Conservation (phyloP, 2,888 invertebrate genomes). For the Leptinotarsa haldemani region DNA sequence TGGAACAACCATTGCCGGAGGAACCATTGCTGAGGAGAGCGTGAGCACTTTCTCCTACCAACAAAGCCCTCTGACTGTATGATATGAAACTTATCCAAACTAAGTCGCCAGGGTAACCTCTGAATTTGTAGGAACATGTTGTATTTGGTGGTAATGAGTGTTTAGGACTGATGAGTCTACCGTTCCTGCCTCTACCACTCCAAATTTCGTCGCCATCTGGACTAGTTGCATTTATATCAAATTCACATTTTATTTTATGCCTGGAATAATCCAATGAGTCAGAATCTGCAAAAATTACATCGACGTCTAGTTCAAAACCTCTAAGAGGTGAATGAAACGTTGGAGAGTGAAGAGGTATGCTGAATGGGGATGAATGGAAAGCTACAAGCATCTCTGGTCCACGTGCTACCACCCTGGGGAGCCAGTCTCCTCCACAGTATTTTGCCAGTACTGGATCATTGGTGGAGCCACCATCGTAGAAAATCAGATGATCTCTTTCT, state of each 20-base stretch:
- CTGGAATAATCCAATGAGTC: constrained; percentile 86
- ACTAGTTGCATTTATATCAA: constrained; percentile 81
- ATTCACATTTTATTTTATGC: constrained; percentile 73
- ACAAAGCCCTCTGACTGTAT: constrained; percentile 82
- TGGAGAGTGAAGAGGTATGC: constrained; percentile 79
- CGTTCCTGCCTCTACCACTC: constrained; percentile 76
- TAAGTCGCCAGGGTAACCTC: constrained; percentile 81
- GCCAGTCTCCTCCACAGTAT: constrained; percentile 89
- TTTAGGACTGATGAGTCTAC: constrained; percentile 80
- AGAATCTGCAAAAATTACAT: constrained; percentile 88
- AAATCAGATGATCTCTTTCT: constrained; percentile 84
- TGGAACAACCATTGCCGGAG: constrained; percentile 71
- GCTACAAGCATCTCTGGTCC: constrained; percentile 89
- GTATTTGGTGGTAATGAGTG: constrained; percentile 89
- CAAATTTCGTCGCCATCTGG: constrained; percentile 71
- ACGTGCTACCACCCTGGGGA: constrained; percentile 81
- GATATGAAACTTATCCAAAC: constrained; percentile 91
- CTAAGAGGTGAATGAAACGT: constrained; percentile 76
- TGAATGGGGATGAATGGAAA: constrained; percentile 86
- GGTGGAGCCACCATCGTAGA: constrained; percentile 86
- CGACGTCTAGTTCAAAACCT: constrained; percentile 88
- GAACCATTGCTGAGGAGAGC: constrained; percentile 59
- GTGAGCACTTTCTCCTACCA: constrained; percentile 67
- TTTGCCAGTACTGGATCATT: constrained; percentile 87
- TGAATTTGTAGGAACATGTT: constrained; percentile 87